Evolutionary conservation across 2,113 vertebrate species (phyloP).

Genomic region (Bagarius yarrelli): DNA sequence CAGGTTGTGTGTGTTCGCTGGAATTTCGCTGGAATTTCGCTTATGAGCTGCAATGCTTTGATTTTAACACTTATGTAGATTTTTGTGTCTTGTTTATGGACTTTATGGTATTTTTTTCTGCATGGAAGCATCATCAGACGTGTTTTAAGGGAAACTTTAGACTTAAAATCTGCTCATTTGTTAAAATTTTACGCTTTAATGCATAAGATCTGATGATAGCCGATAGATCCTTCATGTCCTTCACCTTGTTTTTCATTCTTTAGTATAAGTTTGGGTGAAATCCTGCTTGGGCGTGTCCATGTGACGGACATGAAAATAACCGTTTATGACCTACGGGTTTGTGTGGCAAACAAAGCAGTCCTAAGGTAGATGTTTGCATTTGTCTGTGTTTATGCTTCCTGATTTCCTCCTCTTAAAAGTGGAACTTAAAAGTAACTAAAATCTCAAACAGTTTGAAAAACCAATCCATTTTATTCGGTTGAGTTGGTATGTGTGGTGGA

Average conservation of each 20-base stretch:
- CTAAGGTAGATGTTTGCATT: neutral
- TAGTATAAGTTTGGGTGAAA: neutral
- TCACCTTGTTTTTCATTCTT: neutral
- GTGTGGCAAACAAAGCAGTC: neutral
- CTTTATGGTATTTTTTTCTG: neutral
- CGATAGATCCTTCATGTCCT: neutral
- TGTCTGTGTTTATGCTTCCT: neutral
- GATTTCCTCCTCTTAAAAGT: neutral
- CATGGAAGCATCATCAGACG: neutral
- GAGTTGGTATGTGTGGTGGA: neutral
- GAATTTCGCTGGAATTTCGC: too few relatives aligned
- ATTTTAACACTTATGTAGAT: neutral
- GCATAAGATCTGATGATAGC: neutral
- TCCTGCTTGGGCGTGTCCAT: neutral
- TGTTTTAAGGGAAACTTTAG: neutral
- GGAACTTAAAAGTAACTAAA: neutral
- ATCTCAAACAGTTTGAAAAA: neutral
- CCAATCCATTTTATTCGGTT: neutral
- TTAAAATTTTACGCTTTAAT: neutral
- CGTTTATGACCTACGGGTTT: neutral
- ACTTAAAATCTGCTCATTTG: neutral
- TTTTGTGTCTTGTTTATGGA: neutral
- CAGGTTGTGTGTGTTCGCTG: too few relatives aligned
- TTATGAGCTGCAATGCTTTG: too few relatives aligned
- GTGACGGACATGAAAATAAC: conserved; percentile 2